phyloP scores from a whole-genome alignment of 1,140 invertebrate genomes.

The Trichomalopsis sarcophagae region DNA sequence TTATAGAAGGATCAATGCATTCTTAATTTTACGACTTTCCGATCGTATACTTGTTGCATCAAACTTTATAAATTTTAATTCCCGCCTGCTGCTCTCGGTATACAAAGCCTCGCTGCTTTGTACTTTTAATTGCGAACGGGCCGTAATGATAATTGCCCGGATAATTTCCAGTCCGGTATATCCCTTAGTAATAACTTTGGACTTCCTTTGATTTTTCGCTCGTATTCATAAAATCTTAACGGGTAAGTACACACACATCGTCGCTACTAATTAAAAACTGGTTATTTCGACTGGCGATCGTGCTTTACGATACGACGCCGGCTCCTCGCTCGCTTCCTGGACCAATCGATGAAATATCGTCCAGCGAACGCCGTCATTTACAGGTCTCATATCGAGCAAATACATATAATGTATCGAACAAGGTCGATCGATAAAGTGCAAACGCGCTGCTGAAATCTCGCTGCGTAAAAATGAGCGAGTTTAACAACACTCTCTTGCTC shows the following conservation, averaged over 20 bases:
- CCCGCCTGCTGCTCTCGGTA: neutral
- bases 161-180: neutral
- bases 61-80: constrained; percentile 42
- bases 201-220: neutral
- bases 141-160: neutral
- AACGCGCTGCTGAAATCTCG: neutral
- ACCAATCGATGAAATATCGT: neutral
- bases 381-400: neutral
- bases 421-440: neutral
- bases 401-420: neutral
- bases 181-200: neutral
- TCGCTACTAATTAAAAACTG: constrained; percentile 1
- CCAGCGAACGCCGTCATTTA: neutral
- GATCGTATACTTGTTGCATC: constrained; percentile 40
- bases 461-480: neutral
- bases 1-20: constrained; percentile 44
- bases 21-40: constrained; percentile 46
- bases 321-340: neutral
- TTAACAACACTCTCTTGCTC: neutral
- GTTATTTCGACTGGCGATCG: neutral
- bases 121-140: neutral
- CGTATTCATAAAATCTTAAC: neutral
- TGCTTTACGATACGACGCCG: neutral
- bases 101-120: neutral
- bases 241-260: neutral